Evolutionary conservation across 2,888 invertebrate genomes (phyloP), one percentile per base, ranked within the genome.

Genomic region (Cenopis cana): DNA sequence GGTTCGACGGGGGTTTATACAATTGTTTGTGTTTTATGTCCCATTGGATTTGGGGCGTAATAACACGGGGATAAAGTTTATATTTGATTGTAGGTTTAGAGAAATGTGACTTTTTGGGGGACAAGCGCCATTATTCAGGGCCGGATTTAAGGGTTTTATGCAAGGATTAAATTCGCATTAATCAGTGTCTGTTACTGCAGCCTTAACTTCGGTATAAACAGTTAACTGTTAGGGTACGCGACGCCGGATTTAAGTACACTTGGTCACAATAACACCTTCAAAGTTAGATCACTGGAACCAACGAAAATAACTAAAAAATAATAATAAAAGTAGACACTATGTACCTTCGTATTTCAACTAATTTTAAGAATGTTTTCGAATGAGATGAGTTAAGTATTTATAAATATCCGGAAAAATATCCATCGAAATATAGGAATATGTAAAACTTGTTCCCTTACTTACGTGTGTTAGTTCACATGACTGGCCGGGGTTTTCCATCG

Each of bases 141-240:
- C 86, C 76, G 91, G 93, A 94, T 95, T 94, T 94, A 90, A 93
- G 94, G 94, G 95, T 94, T 95, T 95, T 94, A 94, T 93, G 89
- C 89, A 89, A 77, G 92, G 95, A 95, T 95, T 95, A 94, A 95
- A 94, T 94, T 95, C 95, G 93, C 95, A 95, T 95, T 95, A 95
- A 95, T 95, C 95, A 95, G 95, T 94, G 95, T 95, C 95, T 92
- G 86, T 84, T 84, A 82, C 88, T 87, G 85, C 85, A 87, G 91
- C 88, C 90, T 90, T 91, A 93, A 90, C 90, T 91, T 89, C 84
- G 89, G 89, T 89, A 93, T 93, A 93, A 93, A 93, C 93, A 92
- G 93, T 93, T 93, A 93, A 93, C 90, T 93, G 92, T 92, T 91
- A 89, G 90, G 90, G 89, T 90, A 89, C 86, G 82, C 85, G 87